These are phyloP conservation scores for Drosophila lutescens DNA, from an alignment of 2,888 invertebrate genomes.

Conservation along the genomic window DNA sequence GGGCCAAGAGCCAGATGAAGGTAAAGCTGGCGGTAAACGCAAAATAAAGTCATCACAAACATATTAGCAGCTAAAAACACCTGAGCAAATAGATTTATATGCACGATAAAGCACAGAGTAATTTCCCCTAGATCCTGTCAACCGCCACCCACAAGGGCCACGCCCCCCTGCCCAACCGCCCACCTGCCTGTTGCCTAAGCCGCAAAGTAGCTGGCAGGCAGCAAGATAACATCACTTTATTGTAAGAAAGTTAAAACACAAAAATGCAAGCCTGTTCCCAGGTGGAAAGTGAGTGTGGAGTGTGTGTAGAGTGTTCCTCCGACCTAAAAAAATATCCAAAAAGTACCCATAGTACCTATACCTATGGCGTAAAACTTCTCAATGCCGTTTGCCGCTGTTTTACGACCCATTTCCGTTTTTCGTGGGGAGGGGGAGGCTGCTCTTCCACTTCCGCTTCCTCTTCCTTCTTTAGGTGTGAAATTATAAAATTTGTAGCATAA, in stretches of 20 bases:
- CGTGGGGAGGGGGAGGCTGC: slow-evolving; percentile 24
- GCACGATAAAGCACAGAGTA: slow-evolving; percentile 74
- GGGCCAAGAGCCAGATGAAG: slow-evolving; percentile 41
- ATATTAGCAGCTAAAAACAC: slow-evolving; percentile 81
- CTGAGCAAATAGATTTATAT: slow-evolving; percentile 83
- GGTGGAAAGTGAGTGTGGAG: slow-evolving; percentile 25
- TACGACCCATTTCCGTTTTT: slow-evolving; percentile 64
- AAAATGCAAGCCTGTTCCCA: slow-evolving; percentile 68
- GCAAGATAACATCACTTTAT: slow-evolving; percentile 80
- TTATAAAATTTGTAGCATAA: slow-evolving; percentile 69
- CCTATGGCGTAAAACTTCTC: slow-evolving; percentile 53
- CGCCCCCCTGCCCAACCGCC: background rate
- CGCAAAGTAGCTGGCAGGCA: slow-evolving; percentile 73
- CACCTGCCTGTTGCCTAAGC: slow-evolving; percentile 77
- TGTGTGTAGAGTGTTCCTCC: slow-evolving; percentile 6
- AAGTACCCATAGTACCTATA: slow-evolving; percentile 5
- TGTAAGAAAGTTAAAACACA: slow-evolving; percentile 80
- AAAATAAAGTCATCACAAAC: slow-evolving; percentile 83
- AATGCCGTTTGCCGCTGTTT: slow-evolving; percentile 55
- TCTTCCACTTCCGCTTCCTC: slow-evolving; percentile 12
- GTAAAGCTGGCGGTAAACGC: slow-evolving; percentile 71
- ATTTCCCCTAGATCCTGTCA: slow-evolving; percentile 80
- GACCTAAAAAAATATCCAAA: slow-evolving; percentile 45
- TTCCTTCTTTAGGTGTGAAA: slow-evolving; percentile 51
- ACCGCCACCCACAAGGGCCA: slow-evolving; percentile 17